A percentile compares a stretch with the other conserved stretches of the same genome.
phyloP scores from a whole-genome alignment of 2,113 vertebrate genomes.

The Campylomormyrus tamandua region DNA sequence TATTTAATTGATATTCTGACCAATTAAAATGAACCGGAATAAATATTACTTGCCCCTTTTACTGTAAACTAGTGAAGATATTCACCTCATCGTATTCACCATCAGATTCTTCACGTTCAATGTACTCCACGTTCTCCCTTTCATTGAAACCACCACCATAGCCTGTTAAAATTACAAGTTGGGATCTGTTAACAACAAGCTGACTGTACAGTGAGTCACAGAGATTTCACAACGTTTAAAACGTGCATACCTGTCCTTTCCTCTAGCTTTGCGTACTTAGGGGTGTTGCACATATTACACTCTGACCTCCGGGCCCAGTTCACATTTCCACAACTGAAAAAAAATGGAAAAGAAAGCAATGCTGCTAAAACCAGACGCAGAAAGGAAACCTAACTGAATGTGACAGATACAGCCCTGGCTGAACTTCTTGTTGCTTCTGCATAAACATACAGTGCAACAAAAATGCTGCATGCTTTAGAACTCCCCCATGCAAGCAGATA shows the following conservation, averaged over 20 bases:
- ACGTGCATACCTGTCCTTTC: conserved; percentile 80
- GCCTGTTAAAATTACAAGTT: conserved; percentile 53
- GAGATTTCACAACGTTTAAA: background rate
- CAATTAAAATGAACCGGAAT: background rate
- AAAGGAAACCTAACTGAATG: background rate
- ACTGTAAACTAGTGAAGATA: background rate
- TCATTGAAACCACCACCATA: conserved; percentile 99
- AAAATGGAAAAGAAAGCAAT: background rate
- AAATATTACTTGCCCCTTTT: background rate
- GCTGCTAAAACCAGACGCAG: background rate
- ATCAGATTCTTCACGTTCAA: conserved; percentile 93
- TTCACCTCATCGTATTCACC: conserved; percentile 97
- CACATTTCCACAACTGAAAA: conserved; percentile 85
- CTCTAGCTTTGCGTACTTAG: conserved; percentile 95
- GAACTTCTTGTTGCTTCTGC: background rate
- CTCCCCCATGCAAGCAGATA: background rate
- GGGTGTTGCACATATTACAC: conserved; percentile 99
- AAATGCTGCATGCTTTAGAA: background rate
- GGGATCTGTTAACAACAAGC: background rate
- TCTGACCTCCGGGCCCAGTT: conserved; percentile 96
- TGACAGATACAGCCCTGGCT: background rate
- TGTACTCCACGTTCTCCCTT: conserved; percentile 94
- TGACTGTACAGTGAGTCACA: background rate
- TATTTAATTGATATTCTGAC: background rate
- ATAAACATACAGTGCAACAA: background rate